Conservation (phyloP, 2,113 vertebrate genomes). For the Neolamprologus ventralis region DNA sequence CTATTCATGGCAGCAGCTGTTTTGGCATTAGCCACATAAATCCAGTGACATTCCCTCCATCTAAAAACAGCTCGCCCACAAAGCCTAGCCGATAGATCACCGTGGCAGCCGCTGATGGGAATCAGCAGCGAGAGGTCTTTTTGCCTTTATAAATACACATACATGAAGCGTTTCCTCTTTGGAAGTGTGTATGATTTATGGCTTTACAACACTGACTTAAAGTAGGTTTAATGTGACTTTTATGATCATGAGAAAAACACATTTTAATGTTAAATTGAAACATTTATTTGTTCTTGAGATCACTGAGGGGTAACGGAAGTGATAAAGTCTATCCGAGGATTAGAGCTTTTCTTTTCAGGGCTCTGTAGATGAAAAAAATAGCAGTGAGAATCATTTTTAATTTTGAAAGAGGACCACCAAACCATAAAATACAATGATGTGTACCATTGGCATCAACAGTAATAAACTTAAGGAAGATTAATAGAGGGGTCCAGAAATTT, state of each 20-base stretch:
- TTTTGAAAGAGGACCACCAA: background rate
- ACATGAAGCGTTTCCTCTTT: background rate
- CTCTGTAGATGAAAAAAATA: background rate
- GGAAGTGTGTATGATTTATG: background rate
- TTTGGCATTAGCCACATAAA: slow-evolving; percentile 48
- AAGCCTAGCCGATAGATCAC: slow-evolving; percentile 32
- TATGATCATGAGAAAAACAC: background rate
- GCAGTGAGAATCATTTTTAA: background rate
- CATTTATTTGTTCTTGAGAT: background rate
- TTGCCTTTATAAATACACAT: background rate
- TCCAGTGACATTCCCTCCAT: slow-evolving; percentile 34
- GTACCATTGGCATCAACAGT: background rate
- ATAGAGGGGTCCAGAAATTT: background rate
- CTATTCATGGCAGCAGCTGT: slow-evolving; percentile 56
- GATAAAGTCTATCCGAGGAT: background rate
- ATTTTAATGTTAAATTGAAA: background rate
- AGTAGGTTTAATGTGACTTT: background rate
- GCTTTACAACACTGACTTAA: background rate
- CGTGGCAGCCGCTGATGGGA: slow-evolving; percentile 25
- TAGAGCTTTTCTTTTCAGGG: background rate
- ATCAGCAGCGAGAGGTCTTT: background rate
- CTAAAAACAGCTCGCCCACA: slow-evolving; percentile 55
- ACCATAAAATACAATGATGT: background rate
- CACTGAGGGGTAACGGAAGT: background rate
- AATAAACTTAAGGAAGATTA: background rate